Percentiles rank a stretch among this genome's conserved stretches.
Evolutionary conservation across 2,797 vertebrate genomes (phyloP).

Genomic region (Masticophis lateralis): DNA sequence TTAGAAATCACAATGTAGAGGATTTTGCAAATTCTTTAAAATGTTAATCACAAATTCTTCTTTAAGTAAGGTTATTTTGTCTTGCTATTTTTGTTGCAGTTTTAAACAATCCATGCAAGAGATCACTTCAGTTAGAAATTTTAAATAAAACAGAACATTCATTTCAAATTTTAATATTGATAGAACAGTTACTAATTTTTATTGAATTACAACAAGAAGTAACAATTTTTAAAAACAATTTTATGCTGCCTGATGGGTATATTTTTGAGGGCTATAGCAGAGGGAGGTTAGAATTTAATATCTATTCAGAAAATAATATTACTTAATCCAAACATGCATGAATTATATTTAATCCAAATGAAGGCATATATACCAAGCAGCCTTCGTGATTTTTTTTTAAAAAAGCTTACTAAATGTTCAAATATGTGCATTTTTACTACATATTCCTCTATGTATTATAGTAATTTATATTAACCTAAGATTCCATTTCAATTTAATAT

Average conservation of each 20-base stretch:
- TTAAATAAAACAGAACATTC: not conserved
- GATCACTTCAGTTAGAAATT: not conserved
- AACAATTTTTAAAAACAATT: conserved; percentile 27
- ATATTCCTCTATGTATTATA: fast-evolving
- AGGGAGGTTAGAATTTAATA: conserved; percentile 24
- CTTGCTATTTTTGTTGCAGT: conserved; percentile 36
- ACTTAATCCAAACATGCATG: conserved; percentile 22
- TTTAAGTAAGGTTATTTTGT: not conserved
- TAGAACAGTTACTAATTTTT: not conserved
- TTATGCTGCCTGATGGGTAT: conserved; percentile 26
- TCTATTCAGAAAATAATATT: conserved; percentile 32
- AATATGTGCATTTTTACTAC: fast-evolving
- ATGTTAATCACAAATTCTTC: not conserved
- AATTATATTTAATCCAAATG: conserved; percentile 44
- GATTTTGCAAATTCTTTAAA: conserved; percentile 10
- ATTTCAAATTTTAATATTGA: not conserved
- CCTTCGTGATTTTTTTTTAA: conserved; percentile 14
- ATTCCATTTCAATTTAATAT: fast-evolving
- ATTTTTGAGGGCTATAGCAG: conserved; percentile 19
- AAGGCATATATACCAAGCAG: conserved; percentile 35
- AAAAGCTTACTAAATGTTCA: not conserved
- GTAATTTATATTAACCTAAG: fast-evolving
- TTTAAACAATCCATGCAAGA: not conserved
- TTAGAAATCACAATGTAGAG: not conserved
- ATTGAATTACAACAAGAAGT: not conserved